phyloP scores from a whole-genome alignment of 2,888 invertebrate genomes.

The Antheraea assamensis region DNA sequence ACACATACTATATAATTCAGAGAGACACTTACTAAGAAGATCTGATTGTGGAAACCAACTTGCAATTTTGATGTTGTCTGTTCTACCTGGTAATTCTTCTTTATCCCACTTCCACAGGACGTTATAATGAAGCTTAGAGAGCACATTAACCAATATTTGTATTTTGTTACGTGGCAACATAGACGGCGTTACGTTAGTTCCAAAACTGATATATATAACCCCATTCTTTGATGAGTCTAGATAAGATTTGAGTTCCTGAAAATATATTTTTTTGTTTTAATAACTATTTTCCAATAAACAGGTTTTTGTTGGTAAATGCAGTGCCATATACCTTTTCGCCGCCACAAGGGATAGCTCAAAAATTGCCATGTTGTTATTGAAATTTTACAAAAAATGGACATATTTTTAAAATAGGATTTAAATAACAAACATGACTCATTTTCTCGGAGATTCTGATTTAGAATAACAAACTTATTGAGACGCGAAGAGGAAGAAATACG shows the following conservation, averaged over 20 bases:
- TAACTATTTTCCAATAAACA: no score
- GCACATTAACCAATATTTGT: constrained; percentile 47
- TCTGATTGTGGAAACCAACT: constrained; percentile 68
- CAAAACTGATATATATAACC: constrained; percentile 46
- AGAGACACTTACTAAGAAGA: constrained; percentile 51
- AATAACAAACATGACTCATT: no score
- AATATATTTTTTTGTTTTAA: constrained; percentile 4
- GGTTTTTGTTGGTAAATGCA: no score
- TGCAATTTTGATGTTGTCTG: constrained; percentile 47
- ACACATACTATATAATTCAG: background rate
- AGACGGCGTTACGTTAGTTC: constrained; percentile 43
- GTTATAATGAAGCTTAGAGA: constrained; percentile 57
- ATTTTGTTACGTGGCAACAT: constrained; percentile 47
- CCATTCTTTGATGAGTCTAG: constrained; percentile 41
- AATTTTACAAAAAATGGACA: no score
- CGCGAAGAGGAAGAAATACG: no score
- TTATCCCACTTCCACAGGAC: constrained; percentile 67
- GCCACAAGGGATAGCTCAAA: no score
- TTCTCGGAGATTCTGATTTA: no score
- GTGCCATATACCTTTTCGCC: no score
- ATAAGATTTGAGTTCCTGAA: constrained; percentile 50
- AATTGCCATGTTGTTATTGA: no score
- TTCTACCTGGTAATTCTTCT: constrained; percentile 38
- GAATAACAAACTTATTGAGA: no score
- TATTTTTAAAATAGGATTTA: no score